These are phyloP conservation scores for Tenrec ecaudatus DNA, from an alignment of 2,113 vertebrate species.

Conservation along the genomic window DNA sequence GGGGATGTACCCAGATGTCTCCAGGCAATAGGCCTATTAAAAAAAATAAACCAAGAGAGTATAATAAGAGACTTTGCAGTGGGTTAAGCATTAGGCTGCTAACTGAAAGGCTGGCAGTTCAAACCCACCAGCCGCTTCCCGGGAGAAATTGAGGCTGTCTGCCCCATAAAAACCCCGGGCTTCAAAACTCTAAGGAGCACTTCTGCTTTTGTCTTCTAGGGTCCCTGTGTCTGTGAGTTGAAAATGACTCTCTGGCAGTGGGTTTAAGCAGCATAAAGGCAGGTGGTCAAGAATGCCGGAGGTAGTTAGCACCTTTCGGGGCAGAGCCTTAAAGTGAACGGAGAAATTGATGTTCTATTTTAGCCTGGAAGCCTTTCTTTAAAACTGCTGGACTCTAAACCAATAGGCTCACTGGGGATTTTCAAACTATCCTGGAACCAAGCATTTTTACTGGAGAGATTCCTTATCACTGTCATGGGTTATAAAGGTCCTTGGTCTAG, in stretches of 20 bases:
- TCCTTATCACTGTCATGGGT: not conserved
- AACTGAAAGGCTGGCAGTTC: no score
- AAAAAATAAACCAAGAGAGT: constrained; percentile 54
- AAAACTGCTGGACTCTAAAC: not conserved
- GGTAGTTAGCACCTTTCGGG: not conserved
- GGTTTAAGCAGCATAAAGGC: not conserved
- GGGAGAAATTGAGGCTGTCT: no score
- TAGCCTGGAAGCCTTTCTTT: not conserved
- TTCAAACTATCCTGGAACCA: not conserved
- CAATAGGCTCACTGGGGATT: not conserved
- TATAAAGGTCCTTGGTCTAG: no score
- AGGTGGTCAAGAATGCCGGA: not conserved
- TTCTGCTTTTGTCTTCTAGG: no score
- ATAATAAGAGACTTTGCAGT: not conserved
- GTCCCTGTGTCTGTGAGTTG: no score
- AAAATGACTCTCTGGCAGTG: no score
- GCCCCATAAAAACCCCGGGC: no score
- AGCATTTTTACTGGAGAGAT: not conserved
- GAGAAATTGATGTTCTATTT: not conserved
- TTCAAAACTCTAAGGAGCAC: no score
- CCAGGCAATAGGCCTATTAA: constrained; percentile 47
- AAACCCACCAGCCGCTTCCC: no score
- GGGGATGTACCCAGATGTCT: constrained; percentile 52
- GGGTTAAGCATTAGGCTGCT: no score
- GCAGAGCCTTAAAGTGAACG: not conserved